Evolutionary conservation across 2,797 vertebrate species (phyloP).

Genomic region (Schizopygopsis pylzovi): DNA sequence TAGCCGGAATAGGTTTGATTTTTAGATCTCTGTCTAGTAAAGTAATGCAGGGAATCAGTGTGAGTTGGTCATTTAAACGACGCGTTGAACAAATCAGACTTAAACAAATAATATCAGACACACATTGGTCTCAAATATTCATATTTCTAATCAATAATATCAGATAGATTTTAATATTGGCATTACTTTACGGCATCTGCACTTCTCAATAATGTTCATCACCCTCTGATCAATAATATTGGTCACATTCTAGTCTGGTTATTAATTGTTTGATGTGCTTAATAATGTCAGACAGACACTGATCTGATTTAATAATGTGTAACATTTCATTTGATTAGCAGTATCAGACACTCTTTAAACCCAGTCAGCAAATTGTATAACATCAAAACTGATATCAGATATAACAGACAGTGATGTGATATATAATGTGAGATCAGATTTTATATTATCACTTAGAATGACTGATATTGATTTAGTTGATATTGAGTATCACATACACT

Average conservation of each 20-base stretch:
- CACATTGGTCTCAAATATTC: not conserved
- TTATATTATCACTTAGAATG: not conserved
- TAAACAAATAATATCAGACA: slow-evolving; percentile 9
- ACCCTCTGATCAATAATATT: not conserved
- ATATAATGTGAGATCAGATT: not conserved
- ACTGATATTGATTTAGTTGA: not conserved
- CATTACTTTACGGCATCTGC: not conserved
- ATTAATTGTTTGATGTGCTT: not conserved
- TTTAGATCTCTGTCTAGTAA: not conserved
- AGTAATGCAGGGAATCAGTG: slow-evolving; percentile 17
- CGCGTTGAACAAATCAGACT: slow-evolving; percentile 21
- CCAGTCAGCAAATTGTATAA: not conserved
- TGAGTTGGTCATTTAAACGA: slow-evolving; percentile 29
- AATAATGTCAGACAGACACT: not conserved
- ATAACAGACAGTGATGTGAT: not conserved
- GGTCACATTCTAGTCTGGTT: not conserved
- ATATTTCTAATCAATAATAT: not conserved
- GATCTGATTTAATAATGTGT: not conserved
- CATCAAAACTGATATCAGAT: not conserved
- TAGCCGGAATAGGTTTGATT: not conserved
- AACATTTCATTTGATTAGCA: not conserved
- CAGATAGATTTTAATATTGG: not conserved
- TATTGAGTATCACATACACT: not conserved
- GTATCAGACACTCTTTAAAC: not conserved
- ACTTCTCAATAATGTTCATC: not conserved